Base-by-base conservation (phyloP, 2,797 vertebrate species). In the Tragelaphus oryx region DNA sequence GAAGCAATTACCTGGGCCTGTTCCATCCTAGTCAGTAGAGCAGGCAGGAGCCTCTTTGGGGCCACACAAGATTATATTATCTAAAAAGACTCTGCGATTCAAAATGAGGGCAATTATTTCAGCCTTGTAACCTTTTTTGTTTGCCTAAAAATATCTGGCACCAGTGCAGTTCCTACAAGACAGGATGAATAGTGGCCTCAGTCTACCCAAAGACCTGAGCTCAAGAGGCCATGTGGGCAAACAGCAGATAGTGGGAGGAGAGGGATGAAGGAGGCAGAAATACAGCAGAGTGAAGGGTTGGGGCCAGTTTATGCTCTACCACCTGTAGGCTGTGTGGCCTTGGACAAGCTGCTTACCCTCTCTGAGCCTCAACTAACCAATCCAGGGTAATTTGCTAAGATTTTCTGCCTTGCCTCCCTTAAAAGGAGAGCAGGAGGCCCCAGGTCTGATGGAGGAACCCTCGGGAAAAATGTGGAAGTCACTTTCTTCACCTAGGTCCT, bases 41-140 rank as follows among this genome's bases (percentile, higher is more conserved):
- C 57, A 78, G 48, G 76, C 78, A 57, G 81, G 94, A 97, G 54
- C 5, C 93, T 97, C 93, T 96, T 96, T 94, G 22, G 94, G 85
- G 80, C 83, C 91, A 93, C 92, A 91, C 41, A 93, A 75, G 62
- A 96, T 93, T 41, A 60, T 81, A 75, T 87, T 55, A 86, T 91
- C 82, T 93, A 80, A 95, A 96, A 11, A 89, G 86, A 95, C 0
- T 1, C 55, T 94, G 91, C 30, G n/a, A 24, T 90, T 86, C 50
- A 96, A 94, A 96, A 97, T 96, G 92, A 96, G 59, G 81, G n/a
- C 76, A 96, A 89, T 96, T 94, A 94, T 95, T 97, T 95, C 86
- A 93, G 82, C 37, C 68, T 94, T 94, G 85, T 37, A 92, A 94
- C 62, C 41, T 78, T 96, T 91, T 89, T 80, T 65, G 60, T 94